A percentile compares a stretch with the other conserved stretches of the same genome.
Conservation (phyloP, 2,888 invertebrate species). For the Drosophila peninsularis region DNA sequence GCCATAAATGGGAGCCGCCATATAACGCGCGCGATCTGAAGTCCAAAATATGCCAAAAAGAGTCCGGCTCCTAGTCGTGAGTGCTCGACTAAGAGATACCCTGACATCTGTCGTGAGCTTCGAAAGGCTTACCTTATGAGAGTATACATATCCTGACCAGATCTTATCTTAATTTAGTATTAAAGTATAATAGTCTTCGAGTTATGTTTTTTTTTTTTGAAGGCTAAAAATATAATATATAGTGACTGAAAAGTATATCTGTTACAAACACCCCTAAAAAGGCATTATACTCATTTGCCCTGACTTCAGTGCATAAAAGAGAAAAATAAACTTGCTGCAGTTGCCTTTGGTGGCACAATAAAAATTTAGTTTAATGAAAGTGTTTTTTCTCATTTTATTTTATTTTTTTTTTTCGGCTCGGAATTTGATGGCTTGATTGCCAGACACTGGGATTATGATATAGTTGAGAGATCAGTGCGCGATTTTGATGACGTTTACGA, state of each 20-base stretch:
- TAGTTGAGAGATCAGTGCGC: slow-evolving; percentile 45
- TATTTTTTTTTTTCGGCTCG: neutral
- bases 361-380: slow-evolving; percentile 79
- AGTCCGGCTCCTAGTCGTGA: neutral
- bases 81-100: neutral
- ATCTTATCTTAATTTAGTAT: no score
- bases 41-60: slow-evolving; percentile 6
- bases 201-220: no score
- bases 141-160: no score
- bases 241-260: neutral
- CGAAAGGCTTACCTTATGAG: no score
- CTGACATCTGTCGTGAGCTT: no score
- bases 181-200: no score
- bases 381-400: slow-evolving; percentile 53
- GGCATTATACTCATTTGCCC: neutral
- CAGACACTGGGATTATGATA: slow-evolving; percentile 67
- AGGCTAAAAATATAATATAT: no score
- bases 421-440: slow-evolving; percentile 75
- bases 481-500: slow-evolving; percentile 41
- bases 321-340: slow-evolving; percentile 2
- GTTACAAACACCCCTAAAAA: neutral
- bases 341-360: slow-evolving; percentile 67
- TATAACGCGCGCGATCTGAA: slow-evolving; percentile 40
- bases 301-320: neutral
- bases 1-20: slow-evolving; percentile 60